Evolutionary conservation across 2,797 vertebrate genomes (phyloP).

Genomic region (Halcyon smyrnensis): DNA sequence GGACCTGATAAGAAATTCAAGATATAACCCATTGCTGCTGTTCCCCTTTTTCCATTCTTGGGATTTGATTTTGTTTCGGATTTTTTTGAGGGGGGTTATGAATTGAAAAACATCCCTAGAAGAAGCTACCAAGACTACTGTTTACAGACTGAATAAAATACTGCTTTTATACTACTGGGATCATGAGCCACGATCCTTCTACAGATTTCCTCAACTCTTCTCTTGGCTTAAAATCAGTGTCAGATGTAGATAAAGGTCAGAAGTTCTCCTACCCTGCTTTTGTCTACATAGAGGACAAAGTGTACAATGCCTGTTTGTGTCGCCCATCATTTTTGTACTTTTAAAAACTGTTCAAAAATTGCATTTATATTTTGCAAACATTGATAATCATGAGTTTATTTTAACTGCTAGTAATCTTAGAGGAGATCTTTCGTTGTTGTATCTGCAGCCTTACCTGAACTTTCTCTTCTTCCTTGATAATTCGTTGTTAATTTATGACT

Average conservation of each 20-base stretch:
- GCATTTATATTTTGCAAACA: slow-evolving; percentile 79
- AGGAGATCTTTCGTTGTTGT: slow-evolving; percentile 50
- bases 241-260: slow-evolving; percentile 65
- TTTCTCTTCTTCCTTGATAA: slow-evolving; percentile 60
- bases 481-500: slow-evolving; percentile 76
- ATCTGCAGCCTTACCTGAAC: slow-evolving; percentile 68
- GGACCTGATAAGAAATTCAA: slow-evolving; percentile 54
- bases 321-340: slow-evolving; percentile 75
- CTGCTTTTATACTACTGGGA: slow-evolving; percentile 80
- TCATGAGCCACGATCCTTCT: slow-evolving; percentile 72
- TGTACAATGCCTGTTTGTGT: slow-evolving; percentile 68
- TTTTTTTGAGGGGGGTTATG: slow-evolving; percentile 13
- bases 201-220: slow-evolving; percentile 51
- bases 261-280: slow-evolving; percentile 54
- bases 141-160: slow-evolving; percentile 79
- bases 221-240: slow-evolving; percentile 50
- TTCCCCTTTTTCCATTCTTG: slow-evolving; percentile 38
- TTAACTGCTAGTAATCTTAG: slow-evolving; percentile 72
- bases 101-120: slow-evolving; percentile 49
- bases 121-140: slow-evolving; percentile 70
- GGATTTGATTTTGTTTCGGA: slow-evolving; percentile 20
- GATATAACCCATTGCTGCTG: slow-evolving; percentile 68
- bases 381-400: slow-evolving; percentile 76
- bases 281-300: slow-evolving; percentile 60
- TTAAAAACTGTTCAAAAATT: slow-evolving; percentile 75